phyloP scores from a whole-genome alignment of 2,113 vertebrate genomes.

The Vulpes lagopus region DNA sequence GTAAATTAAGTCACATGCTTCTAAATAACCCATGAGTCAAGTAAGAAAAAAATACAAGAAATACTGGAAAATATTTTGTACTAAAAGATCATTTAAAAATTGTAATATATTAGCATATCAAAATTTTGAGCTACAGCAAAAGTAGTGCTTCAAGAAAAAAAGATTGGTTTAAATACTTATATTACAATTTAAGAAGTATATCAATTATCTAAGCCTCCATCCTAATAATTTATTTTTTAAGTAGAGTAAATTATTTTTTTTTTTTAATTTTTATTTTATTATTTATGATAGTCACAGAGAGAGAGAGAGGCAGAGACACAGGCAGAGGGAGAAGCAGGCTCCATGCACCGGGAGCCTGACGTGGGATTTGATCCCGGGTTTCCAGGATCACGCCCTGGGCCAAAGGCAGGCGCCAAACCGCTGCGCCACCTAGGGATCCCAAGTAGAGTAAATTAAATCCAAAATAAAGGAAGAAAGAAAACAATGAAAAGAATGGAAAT shows the following conservation, averaged over 20 bases:
- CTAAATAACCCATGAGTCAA: neutral
- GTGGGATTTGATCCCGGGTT: too few species aligned
- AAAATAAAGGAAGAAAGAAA: neutral
- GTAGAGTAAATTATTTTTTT: neutral
- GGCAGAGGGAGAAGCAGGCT: too few species aligned
- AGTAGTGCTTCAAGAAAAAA: neutral
- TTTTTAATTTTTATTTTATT: too few species aligned
- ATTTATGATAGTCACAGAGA: too few species aligned
- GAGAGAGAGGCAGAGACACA: too few species aligned
- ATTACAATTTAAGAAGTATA: neutral
- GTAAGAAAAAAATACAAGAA: neutral
- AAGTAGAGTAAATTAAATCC: neutral
- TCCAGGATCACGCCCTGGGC: too few species aligned
- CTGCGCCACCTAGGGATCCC: too few species aligned
- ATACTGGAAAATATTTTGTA: neutral
- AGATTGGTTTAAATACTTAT: neutral
- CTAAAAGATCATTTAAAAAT: neutral
- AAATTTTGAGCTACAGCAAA: neutral
- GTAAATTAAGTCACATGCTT: neutral
- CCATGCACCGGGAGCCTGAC: too few species aligned
- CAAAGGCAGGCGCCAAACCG: too few species aligned
- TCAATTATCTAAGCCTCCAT: neutral
- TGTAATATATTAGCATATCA: neutral
- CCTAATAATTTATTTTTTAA: neutral
- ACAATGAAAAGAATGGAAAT: neutral